These are phyloP conservation scores for Drosophila pruinosa DNA, from an alignment of 1,140 invertebrate species.

Conservation along the genomic window DNA sequence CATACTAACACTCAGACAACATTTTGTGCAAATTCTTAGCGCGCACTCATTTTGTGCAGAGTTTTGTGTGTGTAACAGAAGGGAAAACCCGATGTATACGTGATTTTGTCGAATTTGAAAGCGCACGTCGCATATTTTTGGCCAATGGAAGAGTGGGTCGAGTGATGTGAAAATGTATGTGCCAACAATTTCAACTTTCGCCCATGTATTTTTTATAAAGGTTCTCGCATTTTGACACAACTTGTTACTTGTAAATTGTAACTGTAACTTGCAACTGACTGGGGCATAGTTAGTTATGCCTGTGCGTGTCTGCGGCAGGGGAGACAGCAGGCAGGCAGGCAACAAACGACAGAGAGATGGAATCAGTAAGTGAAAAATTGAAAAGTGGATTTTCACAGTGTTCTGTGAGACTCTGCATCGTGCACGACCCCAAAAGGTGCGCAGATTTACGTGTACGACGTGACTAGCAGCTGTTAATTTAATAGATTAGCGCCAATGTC, in stretches of 20 bases:
- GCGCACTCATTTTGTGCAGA: conserved; percentile 46
- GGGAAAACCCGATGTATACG: conserved; percentile 74
- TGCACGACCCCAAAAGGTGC: conserved; percentile 35
- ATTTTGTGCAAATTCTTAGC: conserved; percentile 68
- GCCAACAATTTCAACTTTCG: conserved; percentile 56
- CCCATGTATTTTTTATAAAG: conserved; percentile 44
- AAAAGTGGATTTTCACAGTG: conserved; percentile 66
- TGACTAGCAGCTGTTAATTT: conserved; percentile 79
- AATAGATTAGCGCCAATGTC: conserved; percentile 76
- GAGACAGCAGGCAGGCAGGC: background rate
- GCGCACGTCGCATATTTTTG: conserved; percentile 55
- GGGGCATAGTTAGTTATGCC: conserved; percentile 71
- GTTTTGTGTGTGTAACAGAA: conserved; percentile 65
- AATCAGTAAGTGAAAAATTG: conserved; percentile 80
- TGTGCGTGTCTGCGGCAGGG: conserved; percentile 51
- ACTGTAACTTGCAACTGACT: conserved; percentile 32
- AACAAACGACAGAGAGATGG: too few species aligned
- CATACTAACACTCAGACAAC: background rate
- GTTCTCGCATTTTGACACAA: conserved; percentile 47
- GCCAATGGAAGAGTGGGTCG: conserved; percentile 5
- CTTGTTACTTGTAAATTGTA: conserved; percentile 35
- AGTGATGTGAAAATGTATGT: conserved; percentile 62
- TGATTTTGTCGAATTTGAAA: conserved; percentile 78
- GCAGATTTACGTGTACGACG: conserved; percentile 75
- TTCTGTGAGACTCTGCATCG: background rate